phyloP scores from a whole-genome alignment of 2,888 invertebrate species.

The Mythimna vitellina region DNA sequence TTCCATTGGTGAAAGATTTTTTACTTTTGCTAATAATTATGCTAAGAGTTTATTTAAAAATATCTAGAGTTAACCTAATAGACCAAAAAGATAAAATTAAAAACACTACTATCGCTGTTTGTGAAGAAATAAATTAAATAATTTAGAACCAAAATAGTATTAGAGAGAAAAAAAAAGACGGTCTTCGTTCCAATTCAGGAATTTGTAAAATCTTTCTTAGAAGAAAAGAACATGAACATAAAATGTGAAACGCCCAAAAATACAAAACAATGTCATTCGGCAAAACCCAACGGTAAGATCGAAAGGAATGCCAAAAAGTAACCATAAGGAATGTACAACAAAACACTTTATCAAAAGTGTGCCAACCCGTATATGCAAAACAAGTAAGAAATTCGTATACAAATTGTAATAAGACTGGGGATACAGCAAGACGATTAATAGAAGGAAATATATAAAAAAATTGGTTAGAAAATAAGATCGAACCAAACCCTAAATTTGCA shows the following conservation, averaged over 20 bases:
- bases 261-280: slow-evolving; percentile 29
- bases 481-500: neutral
- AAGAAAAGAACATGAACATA: neutral
- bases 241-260: slow-evolving; percentile 18
- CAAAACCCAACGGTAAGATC: slow-evolving; percentile 21
- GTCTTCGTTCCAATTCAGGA: too few species aligned
- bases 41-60: neutral
- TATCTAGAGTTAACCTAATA: fast-evolving
- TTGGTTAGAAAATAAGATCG: neutral
- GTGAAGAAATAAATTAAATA: too few species aligned
- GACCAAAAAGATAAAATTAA: neutral
- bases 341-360: slow-evolving; percentile 40
- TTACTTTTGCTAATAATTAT: neutral
- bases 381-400: slow-evolving; percentile 23
- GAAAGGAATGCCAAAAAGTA: slow-evolving; percentile 38
- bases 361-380: slow-evolving; percentile 36
- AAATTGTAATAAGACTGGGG: slow-evolving; percentile 17
- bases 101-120: too few species aligned
- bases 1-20: too few species aligned
- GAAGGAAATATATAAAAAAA: neutral
- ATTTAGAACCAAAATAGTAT: too few species aligned
- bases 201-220: neutral
- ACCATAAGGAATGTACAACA: slow-evolving; percentile 21
- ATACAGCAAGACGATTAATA: slow-evolving; percentile 7
- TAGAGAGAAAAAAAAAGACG: too few species aligned